phyloP scores from a whole-genome alignment of 2,797 vertebrate species.

The Pangasius sanitwongsei region DNA sequence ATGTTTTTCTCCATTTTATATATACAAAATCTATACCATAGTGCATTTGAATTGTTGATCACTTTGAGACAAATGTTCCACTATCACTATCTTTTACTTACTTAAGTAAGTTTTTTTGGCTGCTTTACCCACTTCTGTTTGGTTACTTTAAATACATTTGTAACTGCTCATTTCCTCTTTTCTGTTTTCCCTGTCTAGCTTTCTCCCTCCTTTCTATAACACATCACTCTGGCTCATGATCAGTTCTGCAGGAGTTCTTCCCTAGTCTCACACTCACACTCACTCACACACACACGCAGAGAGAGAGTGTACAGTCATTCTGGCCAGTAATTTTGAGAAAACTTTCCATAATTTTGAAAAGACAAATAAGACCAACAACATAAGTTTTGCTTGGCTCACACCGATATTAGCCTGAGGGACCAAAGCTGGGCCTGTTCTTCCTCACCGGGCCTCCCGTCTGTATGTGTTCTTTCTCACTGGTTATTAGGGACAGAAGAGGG shows the following conservation, averaged over 20 bases:
- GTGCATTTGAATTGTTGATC: too few relatives aligned
- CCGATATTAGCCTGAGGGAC: conserved; percentile 47
- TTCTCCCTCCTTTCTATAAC: background rate
- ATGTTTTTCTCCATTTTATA: too few relatives aligned
- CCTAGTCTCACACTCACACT: background rate
- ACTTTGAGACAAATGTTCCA: too few relatives aligned
- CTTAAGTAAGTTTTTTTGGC: background rate
- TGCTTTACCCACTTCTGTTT: background rate
- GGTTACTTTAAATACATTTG: background rate
- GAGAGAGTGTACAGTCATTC: background rate
- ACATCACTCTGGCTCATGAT: background rate
- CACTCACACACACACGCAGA: background rate
- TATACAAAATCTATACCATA: too few relatives aligned
- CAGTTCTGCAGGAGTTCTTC: background rate
- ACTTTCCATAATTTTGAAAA: conserved; percentile 51
- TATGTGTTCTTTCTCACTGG: conserved; percentile 43
- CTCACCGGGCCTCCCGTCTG: conserved; percentile 40
- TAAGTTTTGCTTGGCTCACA: conserved; percentile 51
- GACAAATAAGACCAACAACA: conserved; percentile 53
- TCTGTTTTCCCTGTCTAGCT: background rate
- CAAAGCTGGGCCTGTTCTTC: conserved; percentile 48
- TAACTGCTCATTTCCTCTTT: background rate
- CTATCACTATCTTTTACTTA: background rate
- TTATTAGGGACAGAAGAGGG: conserved; percentile 41
- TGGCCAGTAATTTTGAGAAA: conserved; percentile 44